Evolutionary conservation across 2,113 vertebrate genomes (phyloP).

Genomic region (Calyptommatus sinebrachiatus): DNA sequence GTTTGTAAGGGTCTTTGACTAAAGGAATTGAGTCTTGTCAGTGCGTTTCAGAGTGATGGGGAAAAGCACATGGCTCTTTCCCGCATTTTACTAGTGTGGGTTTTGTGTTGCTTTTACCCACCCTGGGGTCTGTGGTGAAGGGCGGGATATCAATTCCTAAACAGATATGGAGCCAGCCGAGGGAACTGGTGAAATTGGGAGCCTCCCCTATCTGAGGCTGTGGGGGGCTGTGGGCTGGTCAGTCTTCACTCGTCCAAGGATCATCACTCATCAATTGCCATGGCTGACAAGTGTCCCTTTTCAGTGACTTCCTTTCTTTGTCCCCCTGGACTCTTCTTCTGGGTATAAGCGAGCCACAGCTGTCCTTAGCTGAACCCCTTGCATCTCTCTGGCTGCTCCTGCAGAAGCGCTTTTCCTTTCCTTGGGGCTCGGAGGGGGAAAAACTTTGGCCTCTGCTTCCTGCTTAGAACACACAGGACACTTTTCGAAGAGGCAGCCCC

Average conservation of each 20-base stretch:
- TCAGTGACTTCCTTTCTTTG: background rate
- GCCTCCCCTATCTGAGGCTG: background rate
- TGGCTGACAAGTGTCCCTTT: background rate
- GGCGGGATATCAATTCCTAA: too few species aligned
- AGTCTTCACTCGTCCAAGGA: background rate
- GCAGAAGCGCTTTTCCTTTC: background rate
- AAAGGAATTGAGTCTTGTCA: background rate
- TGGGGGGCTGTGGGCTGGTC: background rate
- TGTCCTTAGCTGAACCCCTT: conserved; percentile 20
- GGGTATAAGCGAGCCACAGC: background rate
- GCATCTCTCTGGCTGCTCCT: background rate
- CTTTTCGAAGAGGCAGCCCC: background rate
- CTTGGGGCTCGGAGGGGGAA: background rate
- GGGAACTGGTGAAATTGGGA: too few species aligned
- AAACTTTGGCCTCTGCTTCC: background rate
- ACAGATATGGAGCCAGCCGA: background rate
- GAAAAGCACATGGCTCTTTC: background rate
- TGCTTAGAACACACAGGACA: background rate
- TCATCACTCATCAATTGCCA: too few species aligned
- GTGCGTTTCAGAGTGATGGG: background rate
- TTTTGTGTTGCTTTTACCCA: too few species aligned
- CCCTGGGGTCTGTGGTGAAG: too few species aligned
- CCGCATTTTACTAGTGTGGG: too few species aligned
- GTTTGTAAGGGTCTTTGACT: background rate
- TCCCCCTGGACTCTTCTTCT: background rate